These are phyloP conservation scores for Magallana gigas DNA, from an alignment of 1,140 invertebrate genomes.

Conservation along the genomic window DNA sequence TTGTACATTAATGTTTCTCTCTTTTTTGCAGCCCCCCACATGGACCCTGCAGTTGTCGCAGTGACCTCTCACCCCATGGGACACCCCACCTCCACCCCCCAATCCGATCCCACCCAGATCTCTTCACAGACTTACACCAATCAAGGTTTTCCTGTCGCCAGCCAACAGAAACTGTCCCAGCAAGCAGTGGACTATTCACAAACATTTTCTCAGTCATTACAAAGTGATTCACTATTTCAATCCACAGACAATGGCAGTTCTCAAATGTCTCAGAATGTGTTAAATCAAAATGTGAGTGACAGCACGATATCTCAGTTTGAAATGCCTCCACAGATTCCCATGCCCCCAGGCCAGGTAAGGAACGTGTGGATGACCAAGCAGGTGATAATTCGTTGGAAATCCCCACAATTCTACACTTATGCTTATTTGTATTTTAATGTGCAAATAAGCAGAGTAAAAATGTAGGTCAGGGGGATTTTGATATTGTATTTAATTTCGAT, in stretches of 20 bases:
- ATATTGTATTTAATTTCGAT: too few species aligned
- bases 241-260: conserved; percentile 53
- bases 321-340: conserved; percentile 71
- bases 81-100: conserved; percentile 46
- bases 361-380: conserved; percentile 37
- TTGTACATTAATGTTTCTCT: background rate
- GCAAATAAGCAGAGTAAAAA: background rate
- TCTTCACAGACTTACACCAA: conserved; percentile 46
- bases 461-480: background rate
- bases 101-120: conserved; percentile 41
- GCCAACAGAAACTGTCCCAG: conserved; percentile 50
- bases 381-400: conserved; percentile 39
- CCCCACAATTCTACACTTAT: conserved; percentile 12
- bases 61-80: conserved; percentile 73
- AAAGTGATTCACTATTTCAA: conserved; percentile 64
- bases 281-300: conserved; percentile 61
- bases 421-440: background rate
- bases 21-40: conserved; percentile 73
- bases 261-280: conserved; percentile 51
- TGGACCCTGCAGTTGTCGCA: conserved; percentile 80
- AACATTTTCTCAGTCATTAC: conserved; percentile 62
- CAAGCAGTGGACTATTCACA: conserved; percentile 57
- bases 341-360: conserved; percentile 67
- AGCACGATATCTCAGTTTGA: conserved; percentile 69
- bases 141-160: conserved; percentile 48